Conservation (phyloP, 2,797 vertebrate species). For the Hippoglossus hippoglossus region DNA sequence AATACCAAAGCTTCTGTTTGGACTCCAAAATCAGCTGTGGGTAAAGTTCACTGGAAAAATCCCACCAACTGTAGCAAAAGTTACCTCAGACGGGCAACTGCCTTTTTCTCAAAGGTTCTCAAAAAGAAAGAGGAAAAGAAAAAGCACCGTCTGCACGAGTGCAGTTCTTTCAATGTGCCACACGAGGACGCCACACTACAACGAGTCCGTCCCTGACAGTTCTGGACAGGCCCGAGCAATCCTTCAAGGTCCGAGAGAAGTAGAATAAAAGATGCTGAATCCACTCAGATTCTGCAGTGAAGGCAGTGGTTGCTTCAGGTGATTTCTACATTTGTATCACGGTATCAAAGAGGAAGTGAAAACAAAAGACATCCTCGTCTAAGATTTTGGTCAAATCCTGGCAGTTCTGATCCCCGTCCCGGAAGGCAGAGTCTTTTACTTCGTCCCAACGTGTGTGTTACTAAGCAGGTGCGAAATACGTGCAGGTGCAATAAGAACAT, state of each 20-base stretch:
- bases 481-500: constrained; percentile 28
- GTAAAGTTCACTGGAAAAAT: constrained; percentile 24
- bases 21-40: constrained; percentile 29
- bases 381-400: constrained; percentile 13
- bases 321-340: constrained; percentile 1
- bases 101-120: constrained; percentile 17
- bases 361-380: background rate
- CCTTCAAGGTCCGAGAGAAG: background rate
- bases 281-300: constrained; percentile 11
- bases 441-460: constrained; percentile 28
- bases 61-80: constrained; percentile 36
- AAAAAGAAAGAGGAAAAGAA: background rate
- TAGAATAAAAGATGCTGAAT: constrained; percentile 5
- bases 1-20: constrained; percentile 53
- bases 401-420: constrained; percentile 23
- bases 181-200: constrained; percentile 13
- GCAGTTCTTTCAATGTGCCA: constrained; percentile 42
- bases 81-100: background rate
- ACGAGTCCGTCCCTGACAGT: constrained; percentile 7
- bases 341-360: constrained; percentile 19
- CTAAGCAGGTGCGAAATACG: constrained; percentile 24
- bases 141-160: background rate
- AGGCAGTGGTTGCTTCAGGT: constrained; percentile 57
- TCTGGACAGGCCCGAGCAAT: background rate
- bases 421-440: constrained; percentile 52